Conservation (phyloP, 2,888 invertebrate genomes). For the Mythimna vitellina region DNA sequence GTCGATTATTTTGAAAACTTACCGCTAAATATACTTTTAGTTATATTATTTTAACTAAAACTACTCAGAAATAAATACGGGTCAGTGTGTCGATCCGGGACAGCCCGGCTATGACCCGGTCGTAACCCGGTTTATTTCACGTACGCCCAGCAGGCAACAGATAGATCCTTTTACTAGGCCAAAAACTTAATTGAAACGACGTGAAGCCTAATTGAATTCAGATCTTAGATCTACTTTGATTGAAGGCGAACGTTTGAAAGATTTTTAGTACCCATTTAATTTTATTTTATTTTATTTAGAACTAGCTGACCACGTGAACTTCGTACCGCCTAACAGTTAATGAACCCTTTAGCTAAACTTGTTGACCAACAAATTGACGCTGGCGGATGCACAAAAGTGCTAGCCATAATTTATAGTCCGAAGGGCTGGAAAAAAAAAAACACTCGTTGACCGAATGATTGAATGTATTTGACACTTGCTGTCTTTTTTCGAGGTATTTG, state of each 20-base stretch:
- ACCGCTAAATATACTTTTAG: background rate
- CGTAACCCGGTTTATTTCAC: constrained; percentile 56
- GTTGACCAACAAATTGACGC: too few species aligned
- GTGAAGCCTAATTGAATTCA: background rate
- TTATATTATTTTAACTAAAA: background rate
- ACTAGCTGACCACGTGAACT: too few species aligned
- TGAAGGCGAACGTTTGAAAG: background rate
- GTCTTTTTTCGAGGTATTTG: too few species aligned
- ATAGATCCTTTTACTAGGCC: constrained; percentile 11
- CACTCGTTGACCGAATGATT: too few species aligned
- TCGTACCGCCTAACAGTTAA: too few species aligned
- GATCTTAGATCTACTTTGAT: background rate
- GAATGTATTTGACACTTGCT: too few species aligned
- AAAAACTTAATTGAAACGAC: background rate
- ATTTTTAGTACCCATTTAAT: background rate
- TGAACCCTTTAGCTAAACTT: too few species aligned
- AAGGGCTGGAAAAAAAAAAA: too few species aligned
- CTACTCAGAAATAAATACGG: constrained; percentile 35
- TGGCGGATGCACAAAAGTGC: too few species aligned
- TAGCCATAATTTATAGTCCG: too few species aligned
- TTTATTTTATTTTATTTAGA: too few species aligned
- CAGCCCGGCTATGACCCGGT: constrained; percentile 68
- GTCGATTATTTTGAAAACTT: background rate
- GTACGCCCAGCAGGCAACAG: constrained; percentile 15
- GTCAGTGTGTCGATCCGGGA: constrained; percentile 74